Conservation (phyloP, 2,113 vertebrate species). For the Acrocephalus arundinaceus region DNA sequence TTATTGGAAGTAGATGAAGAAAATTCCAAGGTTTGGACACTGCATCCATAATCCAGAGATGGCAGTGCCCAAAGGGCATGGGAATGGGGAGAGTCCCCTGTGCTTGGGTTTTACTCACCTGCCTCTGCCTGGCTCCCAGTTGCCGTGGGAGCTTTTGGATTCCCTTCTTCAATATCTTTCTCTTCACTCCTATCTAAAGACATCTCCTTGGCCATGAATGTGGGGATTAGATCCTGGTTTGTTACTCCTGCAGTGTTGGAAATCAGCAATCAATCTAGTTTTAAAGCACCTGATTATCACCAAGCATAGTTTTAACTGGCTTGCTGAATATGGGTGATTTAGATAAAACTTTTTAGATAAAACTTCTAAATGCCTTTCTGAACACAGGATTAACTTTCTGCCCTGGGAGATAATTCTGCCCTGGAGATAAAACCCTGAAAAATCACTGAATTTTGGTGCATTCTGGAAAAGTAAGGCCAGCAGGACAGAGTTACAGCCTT, state of each 20-base stretch:
- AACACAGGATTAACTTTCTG: neutral
- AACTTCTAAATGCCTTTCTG: neutral
- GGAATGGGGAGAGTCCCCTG: fast-evolving
- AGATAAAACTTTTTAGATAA: neutral
- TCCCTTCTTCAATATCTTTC: neutral
- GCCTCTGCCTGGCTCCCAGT: neutral
- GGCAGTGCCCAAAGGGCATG: neutral
- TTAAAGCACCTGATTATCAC: neutral
- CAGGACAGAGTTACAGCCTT: neutral
- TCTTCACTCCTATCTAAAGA: neutral
- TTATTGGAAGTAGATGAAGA: neutral
- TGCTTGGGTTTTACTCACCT: neutral
- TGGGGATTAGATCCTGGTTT: neutral
- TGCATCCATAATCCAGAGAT: neutral
- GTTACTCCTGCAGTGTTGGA: neutral
- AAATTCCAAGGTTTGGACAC: neutral
- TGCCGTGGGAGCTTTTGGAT: neutral
- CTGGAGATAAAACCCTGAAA: neutral
- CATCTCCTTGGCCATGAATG: neutral
- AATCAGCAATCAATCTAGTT: neutral
- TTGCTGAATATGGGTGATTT: neutral
- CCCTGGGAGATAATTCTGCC: neutral
- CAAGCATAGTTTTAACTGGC: neutral
- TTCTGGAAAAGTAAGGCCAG: neutral
- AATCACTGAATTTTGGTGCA: neutral